Percentiles rank a stretch among this genome's conserved stretches.
These are phyloP conservation scores for Zaprionus lachaisei DNA, from an alignment of 1,140 invertebrate species.

Conservation along the genomic window DNA sequence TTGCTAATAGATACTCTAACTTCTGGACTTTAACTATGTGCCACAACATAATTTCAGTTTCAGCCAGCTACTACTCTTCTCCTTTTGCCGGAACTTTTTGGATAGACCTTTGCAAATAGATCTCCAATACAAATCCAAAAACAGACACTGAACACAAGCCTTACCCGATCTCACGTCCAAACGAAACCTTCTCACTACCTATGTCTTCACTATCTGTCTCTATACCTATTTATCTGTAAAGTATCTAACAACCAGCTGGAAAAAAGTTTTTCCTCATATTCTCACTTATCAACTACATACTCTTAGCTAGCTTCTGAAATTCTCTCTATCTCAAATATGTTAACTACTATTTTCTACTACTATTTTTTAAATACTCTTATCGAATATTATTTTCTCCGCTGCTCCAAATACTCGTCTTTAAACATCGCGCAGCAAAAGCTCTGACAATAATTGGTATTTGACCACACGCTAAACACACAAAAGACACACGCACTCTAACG, in stretches of 20 bases:
- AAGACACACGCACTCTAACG: constrained; percentile 19
- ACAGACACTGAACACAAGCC: constrained; percentile 3
- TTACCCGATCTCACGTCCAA: constrained; percentile 26
- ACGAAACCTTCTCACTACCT: constrained; percentile 32
- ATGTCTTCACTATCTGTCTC: constrained; percentile 22
- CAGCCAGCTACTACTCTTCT: constrained; percentile 49
- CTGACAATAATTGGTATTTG: constrained; percentile 82
- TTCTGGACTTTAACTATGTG: constrained; percentile 62
- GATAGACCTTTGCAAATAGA: constrained; percentile 64
- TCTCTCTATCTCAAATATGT: constrained; percentile 32
- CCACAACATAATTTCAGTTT: constrained; percentile 56
- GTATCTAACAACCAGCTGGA: constrained; percentile 34
- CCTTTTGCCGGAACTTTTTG: constrained; percentile 58
- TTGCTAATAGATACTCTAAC: constrained; percentile 67
- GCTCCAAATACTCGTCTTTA: constrained; percentile 15
- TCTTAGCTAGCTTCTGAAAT: constrained; percentile 38
- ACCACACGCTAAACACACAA: constrained; percentile 32
- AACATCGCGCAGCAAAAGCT: constrained; percentile 51
- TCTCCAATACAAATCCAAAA: constrained; percentile 35
- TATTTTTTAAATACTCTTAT: constrained; percentile 22
- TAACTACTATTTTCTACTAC: constrained; percentile 36
- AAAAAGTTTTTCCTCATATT: constrained; percentile 39
- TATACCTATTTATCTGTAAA: constrained; percentile 39
- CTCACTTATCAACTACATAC: constrained; percentile 31
- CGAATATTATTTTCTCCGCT: constrained; percentile 31